These are phyloP conservation scores for Vidua chalybeata DNA, from an alignment of 2,113 vertebrate genomes.

Conservation along the genomic window DNA sequence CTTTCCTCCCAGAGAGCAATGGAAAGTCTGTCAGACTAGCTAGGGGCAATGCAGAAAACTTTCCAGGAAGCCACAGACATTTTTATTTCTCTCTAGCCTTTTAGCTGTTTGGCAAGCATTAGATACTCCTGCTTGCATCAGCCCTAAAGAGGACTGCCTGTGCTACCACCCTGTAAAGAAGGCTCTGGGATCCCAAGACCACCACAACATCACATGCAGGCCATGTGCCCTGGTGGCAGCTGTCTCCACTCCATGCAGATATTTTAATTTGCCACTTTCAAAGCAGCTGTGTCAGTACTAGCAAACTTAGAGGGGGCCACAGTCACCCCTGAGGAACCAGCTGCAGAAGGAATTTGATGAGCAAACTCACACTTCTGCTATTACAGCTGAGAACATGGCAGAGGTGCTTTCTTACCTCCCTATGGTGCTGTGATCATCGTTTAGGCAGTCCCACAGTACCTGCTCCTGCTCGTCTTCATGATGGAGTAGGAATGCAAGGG, in stretches of 20 bases:
- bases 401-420: not conserved
- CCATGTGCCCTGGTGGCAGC: constrained; percentile 58
- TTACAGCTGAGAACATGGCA: not conserved
- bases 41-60: constrained; percentile 35
- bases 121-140: constrained; percentile 51
- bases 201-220: constrained; percentile 46
- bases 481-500: not conserved
- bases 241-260: not conserved
- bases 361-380: not conserved
- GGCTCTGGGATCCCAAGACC: not conserved
- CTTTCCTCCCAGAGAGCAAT: not conserved
- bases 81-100: constrained; percentile 47
- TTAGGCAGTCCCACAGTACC: not conserved
- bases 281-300: constrained; percentile 56
- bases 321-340: not conserved
- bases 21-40: constrained; percentile 36
- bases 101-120: constrained; percentile 45
- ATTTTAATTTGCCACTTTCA: constrained; percentile 55
- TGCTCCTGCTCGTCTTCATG: not conserved
- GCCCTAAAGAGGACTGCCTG: constrained; percentile 40
- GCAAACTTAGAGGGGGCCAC: constrained; percentile 33
- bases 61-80: constrained; percentile 55
- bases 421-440: not conserved
- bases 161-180: constrained; percentile 29
- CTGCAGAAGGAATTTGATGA: not conserved